Evolutionary conservation across 2,113 vertebrate species (phyloP).

Genomic region (Ammodytes marinus): DNA sequence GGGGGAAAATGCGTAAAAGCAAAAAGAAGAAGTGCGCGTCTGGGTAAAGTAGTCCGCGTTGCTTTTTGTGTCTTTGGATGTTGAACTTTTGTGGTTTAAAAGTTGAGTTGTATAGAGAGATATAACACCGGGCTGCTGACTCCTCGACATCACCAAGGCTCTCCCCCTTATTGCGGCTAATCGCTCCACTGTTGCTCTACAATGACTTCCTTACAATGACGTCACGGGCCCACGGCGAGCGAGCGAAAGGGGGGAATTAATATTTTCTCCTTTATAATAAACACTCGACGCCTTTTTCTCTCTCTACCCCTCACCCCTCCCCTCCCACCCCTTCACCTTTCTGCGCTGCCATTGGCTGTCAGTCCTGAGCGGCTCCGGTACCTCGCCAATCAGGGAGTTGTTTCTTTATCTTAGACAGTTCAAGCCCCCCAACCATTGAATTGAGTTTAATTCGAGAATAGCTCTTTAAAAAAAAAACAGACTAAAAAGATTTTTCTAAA

Average conservation of each 20-base stretch:
- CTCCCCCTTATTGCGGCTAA: constrained; percentile 90
- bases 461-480: constrained; percentile 59
- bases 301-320: constrained; percentile 10
- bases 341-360: constrained; percentile 87
- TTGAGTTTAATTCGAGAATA: constrained; percentile 68
- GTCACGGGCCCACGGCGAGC: constrained; percentile 88
- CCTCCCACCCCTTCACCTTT: constrained; percentile 18
- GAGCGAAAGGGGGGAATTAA: constrained; percentile 71
- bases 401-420: constrained; percentile 79
- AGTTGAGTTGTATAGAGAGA: constrained; percentile 88
- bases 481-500: not conserved
- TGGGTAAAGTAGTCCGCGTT: constrained; percentile 78
- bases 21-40: constrained; percentile 51
- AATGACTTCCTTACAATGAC: constrained; percentile 94
- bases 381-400: constrained; percentile 87
- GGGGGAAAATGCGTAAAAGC: constrained; percentile 63
- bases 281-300: constrained; percentile 80
- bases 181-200: constrained; percentile 90
- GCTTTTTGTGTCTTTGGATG: constrained; percentile 79
- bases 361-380: constrained; percentile 77
- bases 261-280: constrained; percentile 88
- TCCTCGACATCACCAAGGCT: constrained; percentile 87
- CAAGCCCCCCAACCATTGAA: constrained; percentile 68
- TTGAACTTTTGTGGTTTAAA: constrained; percentile 91
- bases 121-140: constrained; percentile 83